These are phyloP conservation scores for Gnathonemus longibarbis DNA, from an alignment of 2,113 vertebrate genomes.

Conservation along the genomic window DNA sequence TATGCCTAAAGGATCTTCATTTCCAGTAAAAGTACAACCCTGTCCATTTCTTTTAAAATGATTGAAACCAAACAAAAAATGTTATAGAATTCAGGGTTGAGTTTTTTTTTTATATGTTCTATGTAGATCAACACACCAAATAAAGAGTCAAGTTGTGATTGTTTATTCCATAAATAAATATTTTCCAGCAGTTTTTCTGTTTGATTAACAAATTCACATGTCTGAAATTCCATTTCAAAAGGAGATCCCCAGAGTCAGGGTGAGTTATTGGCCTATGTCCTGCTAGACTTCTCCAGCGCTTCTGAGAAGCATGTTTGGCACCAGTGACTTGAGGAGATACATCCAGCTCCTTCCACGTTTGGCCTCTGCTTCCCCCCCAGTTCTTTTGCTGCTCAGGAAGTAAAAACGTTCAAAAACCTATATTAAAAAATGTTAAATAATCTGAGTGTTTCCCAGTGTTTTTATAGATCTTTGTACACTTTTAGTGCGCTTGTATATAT, in stretches of 20 bases:
- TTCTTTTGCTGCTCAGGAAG: neutral
- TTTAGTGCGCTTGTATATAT: neutral
- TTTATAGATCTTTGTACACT: neutral
- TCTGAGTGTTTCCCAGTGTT: neutral
- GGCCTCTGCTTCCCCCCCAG: neutral
- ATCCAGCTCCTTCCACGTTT: neutral
- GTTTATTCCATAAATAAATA: constrained; percentile 8
- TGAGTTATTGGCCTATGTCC: too few relatives aligned
- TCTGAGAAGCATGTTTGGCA: neutral
- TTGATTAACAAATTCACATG: neutral
- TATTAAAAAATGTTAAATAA: neutral
- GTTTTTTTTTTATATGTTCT: neutral
- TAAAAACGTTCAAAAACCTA: neutral
- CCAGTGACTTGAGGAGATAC: neutral
- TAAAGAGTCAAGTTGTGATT: neutral
- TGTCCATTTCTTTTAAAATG: neutral
- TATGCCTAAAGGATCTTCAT: neutral
- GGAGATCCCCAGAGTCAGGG: neutral
- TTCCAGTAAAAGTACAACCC: neutral
- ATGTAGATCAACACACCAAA: neutral
- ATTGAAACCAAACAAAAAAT: neutral
- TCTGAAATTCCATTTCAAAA: neutral
- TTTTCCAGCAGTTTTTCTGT: neutral
- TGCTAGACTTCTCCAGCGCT: neutral
- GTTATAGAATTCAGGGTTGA: neutral